Base-by-base conservation (phyloP, 2,113 vertebrate species). In the Cepphus grylle region DNA sequence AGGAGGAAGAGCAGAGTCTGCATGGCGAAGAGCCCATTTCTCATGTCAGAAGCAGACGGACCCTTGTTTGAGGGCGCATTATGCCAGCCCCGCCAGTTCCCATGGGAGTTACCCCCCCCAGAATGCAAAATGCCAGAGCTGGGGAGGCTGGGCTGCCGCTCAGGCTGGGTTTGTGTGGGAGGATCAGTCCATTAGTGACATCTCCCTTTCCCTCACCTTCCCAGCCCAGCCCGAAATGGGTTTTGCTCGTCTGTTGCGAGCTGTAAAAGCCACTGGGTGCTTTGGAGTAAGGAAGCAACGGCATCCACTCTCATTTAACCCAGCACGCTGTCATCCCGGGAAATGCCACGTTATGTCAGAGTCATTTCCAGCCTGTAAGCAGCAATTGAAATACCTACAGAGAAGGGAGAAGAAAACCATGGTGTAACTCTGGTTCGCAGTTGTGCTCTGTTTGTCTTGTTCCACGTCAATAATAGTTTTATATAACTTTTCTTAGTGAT, bases 281-380 rank as follows among this genome's bases (percentile, higher is more conserved):
- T 94, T 29, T 3, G 49, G 93, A 82, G 22, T 27, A 71, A 42
- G 81, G 40, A 86, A 36, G 65, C 67, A 92, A 85, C 10, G 40
- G 81, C 89, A 97, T n/a, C 72, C 6, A 18, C 78, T 92, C 29
- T 81, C 47, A 20, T 93, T 96, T 94, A 95, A 94, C 52, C 58
- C 69, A 62, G 61, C 76, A 49, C 2, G 1, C 9, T 95, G 84
- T 79, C 65, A 93, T 76, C 67, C 67, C 14, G 36, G 84, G 69
- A 96, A 88, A 95, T 58, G 25, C 73, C 53, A 88, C 43, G 23
- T 93, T 76, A 58, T 83, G 23, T 74, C 74, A 69, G 78, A 94
- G 76, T 92, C 32, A 67, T 91, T 92, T 95, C 66, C 86, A 81
- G 59, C 62, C 79, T 86, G 53, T 74, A n/a, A 91, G 70, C 72